Evolutionary conservation across 2,888 invertebrate species (phyloP), one percentile per base, ranked within the genome.

Genomic region (Lithophane semibrunnea): DNA sequence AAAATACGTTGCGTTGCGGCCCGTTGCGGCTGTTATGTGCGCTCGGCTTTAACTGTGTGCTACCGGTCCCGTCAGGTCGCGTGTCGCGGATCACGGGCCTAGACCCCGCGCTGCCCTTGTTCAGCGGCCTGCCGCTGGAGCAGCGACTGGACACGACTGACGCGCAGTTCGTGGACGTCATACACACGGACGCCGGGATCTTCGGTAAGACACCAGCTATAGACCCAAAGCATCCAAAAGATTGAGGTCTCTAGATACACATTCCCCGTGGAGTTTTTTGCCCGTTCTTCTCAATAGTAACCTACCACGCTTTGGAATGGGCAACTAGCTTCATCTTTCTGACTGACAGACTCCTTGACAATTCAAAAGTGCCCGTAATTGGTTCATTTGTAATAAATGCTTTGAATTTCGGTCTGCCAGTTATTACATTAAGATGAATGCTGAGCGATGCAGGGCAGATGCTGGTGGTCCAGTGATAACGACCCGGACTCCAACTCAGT

Each of bases 61-160:
- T 37, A 10, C 1, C 16, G 16, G 1, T 0, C 37, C 0, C 10
- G 4, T 1, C 88, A 95, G 95, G 95, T 37, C 93, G 92, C 72
- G 97, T 97, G 0, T 93, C 96, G 3, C 94, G 97, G 44, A 97
- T 98, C 74, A 97, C 97, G n/a, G 97, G 97, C 0, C 89, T 97
- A 87, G 97, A 98, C 92, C 97, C 98, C 4, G 97, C 98, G 0
- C 94, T 97, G 52, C 97, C 97, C 0, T 91, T 97, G 16, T 97
- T 97, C 92, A 95, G 94, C 56, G 96, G 97, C 58, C 95, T 97
- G 71, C 97, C 97, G 0, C 90, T 94, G 16, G 95, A 93, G 77
- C 94, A 97, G 65, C 94, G 97, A 52, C 90, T 98, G 71, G 97
- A 97, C 90, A 92, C 94, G 0, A 89, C 94, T 0, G 97, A 97